Evolutionary conservation across 2,113 vertebrate genomes (phyloP).

Genomic region (Falco punctatus): DNA sequence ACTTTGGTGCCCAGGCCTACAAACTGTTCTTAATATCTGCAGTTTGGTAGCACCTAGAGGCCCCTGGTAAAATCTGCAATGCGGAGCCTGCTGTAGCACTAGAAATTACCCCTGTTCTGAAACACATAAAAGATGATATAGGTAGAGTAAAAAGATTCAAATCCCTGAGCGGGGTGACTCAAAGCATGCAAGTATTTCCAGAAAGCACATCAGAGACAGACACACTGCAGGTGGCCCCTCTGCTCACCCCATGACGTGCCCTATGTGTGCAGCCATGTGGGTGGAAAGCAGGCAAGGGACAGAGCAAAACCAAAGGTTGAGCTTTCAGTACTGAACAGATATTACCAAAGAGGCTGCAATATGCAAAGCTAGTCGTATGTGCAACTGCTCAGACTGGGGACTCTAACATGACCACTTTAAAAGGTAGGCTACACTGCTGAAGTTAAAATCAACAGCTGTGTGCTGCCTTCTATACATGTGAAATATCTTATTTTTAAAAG

Average conservation of each 20-base stretch:
- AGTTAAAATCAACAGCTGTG: not conserved
- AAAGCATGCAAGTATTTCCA: not conserved
- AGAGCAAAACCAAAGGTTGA: not conserved
- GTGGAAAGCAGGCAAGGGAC: not conserved
- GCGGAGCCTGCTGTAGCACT: not conserved
- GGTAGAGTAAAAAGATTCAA: not conserved
- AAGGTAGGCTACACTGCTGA: not conserved
- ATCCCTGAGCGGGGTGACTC: not conserved
- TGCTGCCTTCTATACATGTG: not conserved
- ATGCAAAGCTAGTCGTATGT: not conserved
- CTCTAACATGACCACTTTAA: not conserved
- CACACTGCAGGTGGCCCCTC: not conserved
- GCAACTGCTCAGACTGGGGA: not conserved
- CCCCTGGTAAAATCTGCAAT: not conserved
- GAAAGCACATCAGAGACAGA: not conserved
- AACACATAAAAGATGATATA: not conserved
- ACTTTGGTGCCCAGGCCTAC: conserved; percentile 24
- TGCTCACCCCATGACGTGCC: not conserved
- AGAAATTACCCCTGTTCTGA: not conserved
- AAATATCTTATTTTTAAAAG: not conserved
- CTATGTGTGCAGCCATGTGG: not conserved
- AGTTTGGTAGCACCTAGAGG: conserved; percentile 53
- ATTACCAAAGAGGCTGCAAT: not conserved
- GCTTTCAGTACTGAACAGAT: fast-evolving
- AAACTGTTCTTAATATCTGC: conserved; percentile 34